Evolutionary conservation across 2,888 invertebrate genomes (phyloP).

Genomic region (Augochlorella aurata): DNA sequence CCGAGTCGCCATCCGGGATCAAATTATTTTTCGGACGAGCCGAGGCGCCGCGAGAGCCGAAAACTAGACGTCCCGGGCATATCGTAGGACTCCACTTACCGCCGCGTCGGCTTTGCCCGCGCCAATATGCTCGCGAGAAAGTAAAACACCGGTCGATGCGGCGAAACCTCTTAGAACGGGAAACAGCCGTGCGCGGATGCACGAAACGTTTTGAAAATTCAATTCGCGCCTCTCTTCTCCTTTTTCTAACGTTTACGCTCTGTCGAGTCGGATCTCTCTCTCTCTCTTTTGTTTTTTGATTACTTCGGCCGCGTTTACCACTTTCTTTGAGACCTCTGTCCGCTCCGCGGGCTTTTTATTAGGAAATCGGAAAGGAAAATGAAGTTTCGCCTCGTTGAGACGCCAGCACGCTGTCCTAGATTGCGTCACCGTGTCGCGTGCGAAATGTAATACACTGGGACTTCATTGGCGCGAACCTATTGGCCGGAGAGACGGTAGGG

Average conservation of each 20-base stretch:
- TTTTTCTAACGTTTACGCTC: not conserved
- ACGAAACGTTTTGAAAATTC: slow-evolving; percentile 59
- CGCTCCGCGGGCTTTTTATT: not conserved
- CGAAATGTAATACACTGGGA: not conserved
- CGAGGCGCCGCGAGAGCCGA: slow-evolving; percentile 35
- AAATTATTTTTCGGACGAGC: slow-evolving; percentile 69
- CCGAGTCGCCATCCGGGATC: slow-evolving; percentile 59
- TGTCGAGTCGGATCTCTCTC: no score
- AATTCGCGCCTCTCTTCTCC: slow-evolving; percentile 47
- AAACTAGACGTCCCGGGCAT: slow-evolving; percentile 44
- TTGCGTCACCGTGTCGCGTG: not conserved
- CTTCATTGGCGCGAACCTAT: not conserved
- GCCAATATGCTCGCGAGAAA: slow-evolving; percentile 58
- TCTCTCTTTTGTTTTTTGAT: no score
- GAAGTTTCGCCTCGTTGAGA: not conserved
- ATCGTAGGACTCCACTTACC: slow-evolving; percentile 43
- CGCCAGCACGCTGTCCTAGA: not conserved
- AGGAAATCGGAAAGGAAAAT: not conserved
- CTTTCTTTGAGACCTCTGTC: not conserved
- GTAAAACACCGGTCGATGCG: slow-evolving; percentile 69
- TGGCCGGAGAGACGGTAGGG: not conserved
- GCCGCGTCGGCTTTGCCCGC: slow-evolving; percentile 43
- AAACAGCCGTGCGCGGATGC: slow-evolving; percentile 31
- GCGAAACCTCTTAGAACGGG: slow-evolving; percentile 63
- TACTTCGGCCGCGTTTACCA: not conserved